Base-by-base conservation (phyloP, 2,113 vertebrate genomes). In the Tyto alba region DNA sequence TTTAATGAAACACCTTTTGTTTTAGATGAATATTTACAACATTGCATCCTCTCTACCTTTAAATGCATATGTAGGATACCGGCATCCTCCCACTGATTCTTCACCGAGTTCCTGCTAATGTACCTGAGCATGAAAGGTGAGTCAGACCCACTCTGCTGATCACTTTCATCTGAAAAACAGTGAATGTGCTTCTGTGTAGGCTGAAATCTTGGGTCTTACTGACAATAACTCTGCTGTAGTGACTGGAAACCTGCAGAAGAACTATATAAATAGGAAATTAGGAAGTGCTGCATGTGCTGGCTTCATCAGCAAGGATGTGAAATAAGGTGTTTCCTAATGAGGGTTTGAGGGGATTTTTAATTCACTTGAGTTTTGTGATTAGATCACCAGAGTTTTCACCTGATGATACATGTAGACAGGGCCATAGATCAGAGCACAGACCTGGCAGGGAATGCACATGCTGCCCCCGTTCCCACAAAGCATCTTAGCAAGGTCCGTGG, bases 381-480 rank as follows among this genome's bases (percentile, higher is more conserved):
- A 90, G 19, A 85, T 64, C 53, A 64, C 21, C 11, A 23, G 18
- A 79, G 81, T 69, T 80, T 86, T 86, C 64, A 60, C 27, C 25
- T 83, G 18, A 12, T 30, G 30, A 26, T 57, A 32, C 3, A 2
- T 4, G 43, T 59, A 69, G 50, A 45, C 55, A 76, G 13, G 25
- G 30, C 48, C 1, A 0, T 4, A 36, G 34, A 22, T 62, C 27
- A 50, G 17, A 57, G 40, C n/a, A 78, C 34, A 63, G 59, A 71
- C 3, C 20, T 41, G 10, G 9, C 5, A 1, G 38, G 29, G 29
- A 45, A n/a, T 0, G 1, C 6, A 15, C 29, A 16, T 26, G n/a
- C 45, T 88, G 17, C 20, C 22, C 34, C 21, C n/a, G 30, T 59
- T 57, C 56, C 52, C 29, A 30, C 30, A 36, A 16, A 27, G 27